Evolutionary conservation across 2,113 vertebrate genomes (phyloP).

Genomic region (Maccullochella peelii): DNA sequence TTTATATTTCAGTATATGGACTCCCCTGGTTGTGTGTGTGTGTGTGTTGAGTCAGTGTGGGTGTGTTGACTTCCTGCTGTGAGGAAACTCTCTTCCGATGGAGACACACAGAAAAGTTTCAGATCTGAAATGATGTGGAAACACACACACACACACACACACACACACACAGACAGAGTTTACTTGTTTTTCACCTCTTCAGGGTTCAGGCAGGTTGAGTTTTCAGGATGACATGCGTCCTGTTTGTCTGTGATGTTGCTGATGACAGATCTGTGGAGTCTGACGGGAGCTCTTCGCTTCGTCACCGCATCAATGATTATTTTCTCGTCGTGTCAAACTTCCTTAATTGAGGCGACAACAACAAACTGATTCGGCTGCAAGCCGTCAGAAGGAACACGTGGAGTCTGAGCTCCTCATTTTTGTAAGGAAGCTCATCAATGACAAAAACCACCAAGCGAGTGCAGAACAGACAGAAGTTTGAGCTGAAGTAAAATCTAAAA

Average conservation of each 20-base stretch:
- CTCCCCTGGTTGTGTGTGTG: constrained; percentile 17
- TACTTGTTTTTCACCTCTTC: constrained; percentile 7
- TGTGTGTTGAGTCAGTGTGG: constrained; percentile 50
- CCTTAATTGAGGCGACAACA: background rate
- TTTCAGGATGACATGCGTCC: background rate
- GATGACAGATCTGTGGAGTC: background rate
- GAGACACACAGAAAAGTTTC: constrained; percentile 58
- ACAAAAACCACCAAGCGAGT: background rate
- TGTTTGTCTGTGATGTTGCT: background rate
- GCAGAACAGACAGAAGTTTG: background rate
- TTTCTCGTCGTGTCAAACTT: background rate
- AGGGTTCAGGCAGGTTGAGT: constrained; percentile 2
- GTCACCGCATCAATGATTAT: background rate
- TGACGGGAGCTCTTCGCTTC: background rate
- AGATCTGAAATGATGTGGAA: constrained; percentile 53
- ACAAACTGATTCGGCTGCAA: background rate
- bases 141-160: constrained; percentile 36
- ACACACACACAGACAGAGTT: constrained; percentile 7
- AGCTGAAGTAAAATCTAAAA: background rate
- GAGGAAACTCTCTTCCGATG: constrained; percentile 75
- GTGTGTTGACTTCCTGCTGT: constrained; percentile 73
- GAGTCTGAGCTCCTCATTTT: background rate
- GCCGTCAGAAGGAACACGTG: background rate
- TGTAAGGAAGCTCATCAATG: background rate
- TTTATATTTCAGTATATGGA: background rate